Conservation (phyloP, 1,140 invertebrate species). For the Colletes latitarsis region DNA sequence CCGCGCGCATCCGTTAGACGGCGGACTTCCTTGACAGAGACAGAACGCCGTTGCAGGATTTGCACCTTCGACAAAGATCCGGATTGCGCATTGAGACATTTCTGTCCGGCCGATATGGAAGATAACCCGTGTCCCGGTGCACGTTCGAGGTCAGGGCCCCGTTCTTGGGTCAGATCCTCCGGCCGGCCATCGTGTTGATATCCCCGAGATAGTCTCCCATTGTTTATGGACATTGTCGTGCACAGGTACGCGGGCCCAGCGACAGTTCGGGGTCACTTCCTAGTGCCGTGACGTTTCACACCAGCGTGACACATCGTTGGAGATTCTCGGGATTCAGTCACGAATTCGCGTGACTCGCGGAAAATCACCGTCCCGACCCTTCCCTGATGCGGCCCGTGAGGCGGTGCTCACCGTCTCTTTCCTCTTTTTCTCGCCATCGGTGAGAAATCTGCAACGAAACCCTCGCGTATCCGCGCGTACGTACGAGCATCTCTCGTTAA, state of each 20-base stretch:
- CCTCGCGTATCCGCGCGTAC: no score
- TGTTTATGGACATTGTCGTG: slow-evolving; percentile 72
- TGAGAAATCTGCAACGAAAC: slow-evolving; percentile 47
- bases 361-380: slow-evolving; percentile 59
- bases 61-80: slow-evolving; percentile 57
- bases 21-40: slow-evolving; percentile 43
- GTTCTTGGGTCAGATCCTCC: slow-evolving; percentile 67
- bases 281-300: slow-evolving; percentile 72
- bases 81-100: slow-evolving; percentile 70
- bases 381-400: background rate
- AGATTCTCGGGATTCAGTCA: slow-evolving; percentile 69
- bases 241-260: slow-evolving; percentile 51
- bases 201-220: slow-evolving; percentile 70
- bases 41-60: slow-evolving; percentile 8
- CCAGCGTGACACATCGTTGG: slow-evolving; percentile 67
- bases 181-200: slow-evolving; percentile 69
- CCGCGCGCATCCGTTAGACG: background rate
- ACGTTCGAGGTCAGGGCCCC: slow-evolving; percentile 62
- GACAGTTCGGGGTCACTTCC: slow-evolving; percentile 72
- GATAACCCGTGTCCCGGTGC: slow-evolving; percentile 65
- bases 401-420: background rate
- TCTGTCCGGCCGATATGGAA: slow-evolving; percentile 66
- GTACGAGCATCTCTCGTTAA: background rate
- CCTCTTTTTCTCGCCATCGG: slow-evolving; percentile 38
- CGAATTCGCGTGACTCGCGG: slow-evolving; percentile 72